Base-by-base conservation (phyloP, 2,888 invertebrate species). In the Silvanus unidentatus region DNA sequence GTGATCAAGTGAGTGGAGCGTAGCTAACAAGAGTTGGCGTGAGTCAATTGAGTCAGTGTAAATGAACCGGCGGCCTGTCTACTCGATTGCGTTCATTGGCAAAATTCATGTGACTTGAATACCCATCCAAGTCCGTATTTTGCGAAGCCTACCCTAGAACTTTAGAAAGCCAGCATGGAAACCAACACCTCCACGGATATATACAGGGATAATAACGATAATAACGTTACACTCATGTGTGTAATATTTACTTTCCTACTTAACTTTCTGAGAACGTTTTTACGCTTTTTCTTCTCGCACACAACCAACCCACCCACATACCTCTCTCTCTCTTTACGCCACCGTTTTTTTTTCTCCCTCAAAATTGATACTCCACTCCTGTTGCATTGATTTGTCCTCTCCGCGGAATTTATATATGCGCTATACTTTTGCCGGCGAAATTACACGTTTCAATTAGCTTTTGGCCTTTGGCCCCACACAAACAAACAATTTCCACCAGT, bases 11-110 rank as follows among this genome's bases (percentile, higher is more conserved):
- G 63, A 60, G 56, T 52, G 55, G 60, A 59, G 62, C 57, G 60
- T 53, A 64, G 62, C 63, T 68, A 67, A 68, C 66, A 65, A 64
- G 66, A 63, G 60, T 62, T 64, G 68, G 65, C 64, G 62, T 60
- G 60, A 64, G 65, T 64, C 64, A 65, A 65, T 65, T 63, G 64
- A 65, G 63, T 65, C 65, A 60, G 62, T 63, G 66, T 62, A 68
- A 68, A 68, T 68, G 68, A 68, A 67, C 65, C 16, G 37, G 58
- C 60, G 58, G 53, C 58, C 61, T 63, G 63, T 63, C 63, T 60
- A 54, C 58, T 57, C 63, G 57, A 60, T 60, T 63, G 59, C 59
- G 53, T 54, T 60, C 59, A 60, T 61, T 58, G 57, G 55, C 43
- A 44, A 37, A 37, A 10, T 37, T 12, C 32, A 32, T 32, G 12